phyloP scores from a whole-genome alignment of 2,888 invertebrate species.

The Ormyrus thymus region DNA sequence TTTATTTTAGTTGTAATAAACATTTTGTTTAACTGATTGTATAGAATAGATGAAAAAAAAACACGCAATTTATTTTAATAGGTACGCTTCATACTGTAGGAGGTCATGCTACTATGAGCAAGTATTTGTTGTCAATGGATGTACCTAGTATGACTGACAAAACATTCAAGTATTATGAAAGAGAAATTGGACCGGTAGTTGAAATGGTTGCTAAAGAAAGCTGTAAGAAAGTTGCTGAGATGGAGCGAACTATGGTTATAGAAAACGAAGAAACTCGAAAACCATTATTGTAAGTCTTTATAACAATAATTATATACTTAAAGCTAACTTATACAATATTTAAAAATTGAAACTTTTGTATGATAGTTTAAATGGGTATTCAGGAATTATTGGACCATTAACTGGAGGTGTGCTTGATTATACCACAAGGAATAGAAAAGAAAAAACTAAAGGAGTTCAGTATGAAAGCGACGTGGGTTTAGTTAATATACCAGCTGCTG shows the following conservation, averaged over 20 bases:
- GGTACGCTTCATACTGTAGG: slow-evolving; percentile 46
- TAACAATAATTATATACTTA: slow-evolving; percentile 1
- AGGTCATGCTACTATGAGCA: slow-evolving; percentile 44
- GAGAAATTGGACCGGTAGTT: slow-evolving; percentile 50
- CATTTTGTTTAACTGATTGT: slow-evolving; percentile 6
- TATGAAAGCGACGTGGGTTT: background rate
- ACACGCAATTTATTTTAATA: slow-evolving; percentile 21
- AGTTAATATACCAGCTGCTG: background rate
- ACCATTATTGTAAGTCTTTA: background rate
- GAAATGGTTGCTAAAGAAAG: slow-evolving; percentile 49
- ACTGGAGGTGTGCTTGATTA: slow-evolving; percentile 4
- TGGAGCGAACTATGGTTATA: slow-evolving; percentile 47
- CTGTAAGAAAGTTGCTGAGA: slow-evolving; percentile 47
- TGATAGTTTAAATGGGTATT: slow-evolving; percentile 55
- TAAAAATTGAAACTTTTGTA: slow-evolving; percentile 26
- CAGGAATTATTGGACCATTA: slow-evolving; percentile 20
- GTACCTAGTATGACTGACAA: slow-evolving; percentile 44
- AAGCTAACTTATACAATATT: background rate
- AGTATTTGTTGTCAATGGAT: slow-evolving; percentile 36
- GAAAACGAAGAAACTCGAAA: slow-evolving; percentile 32
- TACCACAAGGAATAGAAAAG: background rate
- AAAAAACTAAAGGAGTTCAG: slow-evolving; percentile 1
- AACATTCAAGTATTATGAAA: slow-evolving; percentile 49
- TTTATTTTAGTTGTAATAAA: background rate
- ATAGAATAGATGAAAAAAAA: slow-evolving; percentile 14